A percentile compares a stretch with the other conserved stretches of the same genome.
These are phyloP conservation scores for Hydroisotoma schaefferi DNA, from an alignment of 2,888 invertebrate genomes.

Conservation along the genomic window DNA sequence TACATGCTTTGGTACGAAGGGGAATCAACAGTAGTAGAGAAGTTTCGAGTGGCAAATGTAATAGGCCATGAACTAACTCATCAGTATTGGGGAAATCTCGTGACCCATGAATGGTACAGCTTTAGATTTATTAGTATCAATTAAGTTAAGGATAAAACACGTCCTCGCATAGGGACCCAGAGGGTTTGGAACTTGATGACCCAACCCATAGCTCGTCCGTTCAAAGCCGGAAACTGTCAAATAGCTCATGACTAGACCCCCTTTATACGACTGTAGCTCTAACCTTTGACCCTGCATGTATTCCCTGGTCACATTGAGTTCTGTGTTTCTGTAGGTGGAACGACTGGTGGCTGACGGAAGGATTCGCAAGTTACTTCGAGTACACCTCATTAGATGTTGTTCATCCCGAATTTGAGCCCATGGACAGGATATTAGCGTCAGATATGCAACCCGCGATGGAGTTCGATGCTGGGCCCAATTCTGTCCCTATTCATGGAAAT, in stretches of 20 bases:
- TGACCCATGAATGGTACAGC: constrained; percentile 19
- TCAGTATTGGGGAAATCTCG: constrained; percentile 24
- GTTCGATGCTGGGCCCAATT: constrained; percentile 13
- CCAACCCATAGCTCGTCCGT: no score
- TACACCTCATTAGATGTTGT: neutral
- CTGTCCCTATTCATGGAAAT: constrained; percentile 17
- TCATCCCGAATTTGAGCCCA: constrained; percentile 4
- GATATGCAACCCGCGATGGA: constrained; percentile 22
- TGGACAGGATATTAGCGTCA: constrained; percentile 8
- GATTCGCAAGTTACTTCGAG: constrained; percentile 18
- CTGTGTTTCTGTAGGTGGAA: no score
- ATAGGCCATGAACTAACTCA: constrained; percentile 27
- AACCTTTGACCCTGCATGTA: neutral
- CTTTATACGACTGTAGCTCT: no score
- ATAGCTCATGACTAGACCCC: no score
- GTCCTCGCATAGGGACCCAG: no score
- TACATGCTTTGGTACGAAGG: constrained; percentile 15
- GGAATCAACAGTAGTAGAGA: constrained; percentile 17
- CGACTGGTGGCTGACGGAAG: constrained; percentile 24
- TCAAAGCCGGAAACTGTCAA: no score
- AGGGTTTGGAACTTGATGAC: no score
- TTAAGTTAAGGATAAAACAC: neutral
- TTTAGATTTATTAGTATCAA: neutral
- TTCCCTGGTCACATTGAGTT: no score
- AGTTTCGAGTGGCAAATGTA: constrained; percentile 16